These are phyloP conservation scores for Mesoligia furuncula DNA, from an alignment of 2,888 invertebrate species.

Conservation along the genomic window DNA sequence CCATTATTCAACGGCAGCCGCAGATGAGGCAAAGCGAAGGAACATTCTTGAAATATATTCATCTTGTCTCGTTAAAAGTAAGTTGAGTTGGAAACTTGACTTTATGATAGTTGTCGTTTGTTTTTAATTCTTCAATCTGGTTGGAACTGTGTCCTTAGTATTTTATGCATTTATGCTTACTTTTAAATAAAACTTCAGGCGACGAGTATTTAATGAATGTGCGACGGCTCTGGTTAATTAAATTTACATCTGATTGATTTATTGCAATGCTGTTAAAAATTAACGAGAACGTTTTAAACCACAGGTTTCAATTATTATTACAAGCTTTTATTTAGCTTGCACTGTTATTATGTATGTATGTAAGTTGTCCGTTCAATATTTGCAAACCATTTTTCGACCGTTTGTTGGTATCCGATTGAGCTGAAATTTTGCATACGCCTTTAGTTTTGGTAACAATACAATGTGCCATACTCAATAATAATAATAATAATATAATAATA, in stretches of 20 bases:
- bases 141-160: conserved; percentile 43
- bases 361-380: too few relatives aligned
- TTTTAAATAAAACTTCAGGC: neutral
- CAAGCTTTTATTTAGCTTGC: too few relatives aligned
- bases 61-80: conserved; percentile 82
- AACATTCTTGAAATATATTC: conserved; percentile 84
- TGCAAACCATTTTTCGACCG: too few relatives aligned
- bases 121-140: conserved; percentile 66
- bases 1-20: conserved; percentile 86
- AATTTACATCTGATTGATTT: conserved; percentile 13
- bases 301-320: conserved; percentile 16
- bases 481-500: too few relatives aligned
- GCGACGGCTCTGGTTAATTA: neutral
- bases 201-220: neutral
- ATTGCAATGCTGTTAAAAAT: conserved; percentile 13
- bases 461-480: too few relatives aligned
- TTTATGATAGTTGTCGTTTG: conserved; percentile 78
- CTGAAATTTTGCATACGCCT: too few relatives aligned
- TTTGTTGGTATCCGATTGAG: too few relatives aligned
- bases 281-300: neutral
- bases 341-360: too few relatives aligned
- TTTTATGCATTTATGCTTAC: conserved; percentile 2
- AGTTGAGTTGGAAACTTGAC: conserved; percentile 80
- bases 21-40: conserved; percentile 84
- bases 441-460: too few relatives aligned